Conservation (phyloP, 2,888 invertebrate genomes). For the Orchesellides sinensis region DNA sequence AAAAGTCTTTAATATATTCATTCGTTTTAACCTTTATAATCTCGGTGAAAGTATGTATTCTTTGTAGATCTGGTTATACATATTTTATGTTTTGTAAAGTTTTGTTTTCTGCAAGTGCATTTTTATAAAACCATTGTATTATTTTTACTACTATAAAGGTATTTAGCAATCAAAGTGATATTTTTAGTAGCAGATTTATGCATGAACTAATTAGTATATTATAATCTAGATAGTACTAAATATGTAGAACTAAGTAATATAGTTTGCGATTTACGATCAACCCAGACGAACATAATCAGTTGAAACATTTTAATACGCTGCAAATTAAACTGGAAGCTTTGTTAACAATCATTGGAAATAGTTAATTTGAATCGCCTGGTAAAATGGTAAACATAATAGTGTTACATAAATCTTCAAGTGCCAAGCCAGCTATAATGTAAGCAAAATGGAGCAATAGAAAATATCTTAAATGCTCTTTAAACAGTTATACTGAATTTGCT, state of each 20-base stretch:
- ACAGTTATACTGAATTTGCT: constrained; percentile 10
- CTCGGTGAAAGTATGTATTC: constrained; percentile 63
- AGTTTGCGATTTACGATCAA: neutral
- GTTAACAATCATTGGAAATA: neutral
- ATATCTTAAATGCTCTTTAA: constrained; percentile 48
- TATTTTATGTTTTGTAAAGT: constrained; percentile 6
- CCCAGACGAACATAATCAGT: too few relatives aligned
- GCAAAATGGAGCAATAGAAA: too few relatives aligned
- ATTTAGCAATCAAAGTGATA: neutral
- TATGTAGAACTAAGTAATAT: neutral
- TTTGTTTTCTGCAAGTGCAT: constrained; percentile 30
- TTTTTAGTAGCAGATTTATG: neutral
- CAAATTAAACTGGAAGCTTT: too few relatives aligned
- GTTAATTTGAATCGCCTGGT: neutral
- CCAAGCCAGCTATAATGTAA: constrained; percentile 32
- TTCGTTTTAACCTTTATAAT: constrained; percentile 22
- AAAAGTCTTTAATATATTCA: too few relatives aligned
- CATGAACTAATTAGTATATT: neutral
- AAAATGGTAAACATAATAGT: neutral
- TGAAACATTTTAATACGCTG: too few relatives aligned
- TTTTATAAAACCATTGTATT: constrained; percentile 15
- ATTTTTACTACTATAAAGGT: neutral
- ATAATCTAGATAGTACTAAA: neutral
- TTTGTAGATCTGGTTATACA: constrained; percentile 16
- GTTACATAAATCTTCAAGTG: constrained; percentile 38